phyloP scores from a whole-genome alignment of 1,140 invertebrate species.

The Brachionus koreanus region DNA sequence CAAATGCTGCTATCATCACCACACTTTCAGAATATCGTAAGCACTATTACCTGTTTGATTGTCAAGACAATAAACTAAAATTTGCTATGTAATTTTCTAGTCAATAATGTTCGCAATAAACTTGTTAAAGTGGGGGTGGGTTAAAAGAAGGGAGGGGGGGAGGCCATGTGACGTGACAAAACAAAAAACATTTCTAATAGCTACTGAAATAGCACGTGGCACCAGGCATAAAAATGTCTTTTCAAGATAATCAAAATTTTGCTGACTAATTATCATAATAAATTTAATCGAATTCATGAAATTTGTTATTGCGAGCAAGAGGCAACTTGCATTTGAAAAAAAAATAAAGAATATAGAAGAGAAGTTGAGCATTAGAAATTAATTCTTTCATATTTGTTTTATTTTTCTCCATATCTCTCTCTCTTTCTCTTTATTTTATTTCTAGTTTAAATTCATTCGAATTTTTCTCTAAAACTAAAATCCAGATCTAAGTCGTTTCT shows the following conservation, averaged over 20 bases:
- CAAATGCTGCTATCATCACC: background rate
- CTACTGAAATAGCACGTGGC: background rate
- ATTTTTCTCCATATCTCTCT: background rate
- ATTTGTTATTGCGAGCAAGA: conserved; percentile 14
- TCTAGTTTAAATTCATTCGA: background rate
- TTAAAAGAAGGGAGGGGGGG: background rate
- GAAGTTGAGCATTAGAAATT: conserved; percentile 7
- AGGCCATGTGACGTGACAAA: background rate
- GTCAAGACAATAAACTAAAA: background rate
- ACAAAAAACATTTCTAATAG: background rate
- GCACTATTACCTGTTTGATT: background rate
- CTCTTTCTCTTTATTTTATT: background rate
- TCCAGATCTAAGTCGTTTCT: conserved; percentile 20
- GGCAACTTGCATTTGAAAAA: background rate
- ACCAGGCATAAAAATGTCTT: background rate
- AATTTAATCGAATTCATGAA: conserved; percentile 19
- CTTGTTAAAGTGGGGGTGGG: background rate
- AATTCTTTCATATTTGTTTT: conserved; percentile 21
- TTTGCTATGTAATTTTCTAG: background rate
- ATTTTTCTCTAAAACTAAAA: background rate
- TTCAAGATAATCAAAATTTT: background rate
- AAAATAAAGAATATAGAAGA: background rate
- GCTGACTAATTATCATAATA: background rate
- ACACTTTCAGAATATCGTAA: background rate
- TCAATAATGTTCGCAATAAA: too few relatives aligned